Percentiles rank a stretch among this genome's conserved stretches.
These are phyloP conservation scores for Glyptemys insculpta DNA, from an alignment of 2,797 vertebrate species.

Conservation along the genomic window DNA sequence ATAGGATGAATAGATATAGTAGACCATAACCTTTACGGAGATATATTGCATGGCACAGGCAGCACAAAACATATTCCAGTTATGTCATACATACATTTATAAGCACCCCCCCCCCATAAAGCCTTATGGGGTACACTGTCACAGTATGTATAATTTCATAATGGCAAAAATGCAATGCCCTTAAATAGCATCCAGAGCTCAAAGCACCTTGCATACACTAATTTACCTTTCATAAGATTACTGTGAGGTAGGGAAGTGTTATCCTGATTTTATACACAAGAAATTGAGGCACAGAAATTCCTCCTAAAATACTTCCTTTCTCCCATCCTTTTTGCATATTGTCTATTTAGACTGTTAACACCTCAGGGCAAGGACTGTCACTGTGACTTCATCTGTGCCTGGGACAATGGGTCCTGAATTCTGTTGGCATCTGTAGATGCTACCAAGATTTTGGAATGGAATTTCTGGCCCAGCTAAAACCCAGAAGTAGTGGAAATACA, in stretches of 20 bases:
- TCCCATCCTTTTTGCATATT: background rate
- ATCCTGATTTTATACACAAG: background rate
- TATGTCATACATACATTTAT: too few species aligned
- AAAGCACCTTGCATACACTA: fast-evolving
- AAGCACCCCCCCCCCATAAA: too few species aligned
- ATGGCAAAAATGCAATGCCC: background rate
- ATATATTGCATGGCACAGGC: too few species aligned
- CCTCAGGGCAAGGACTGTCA: background rate
- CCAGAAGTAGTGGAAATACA: background rate
- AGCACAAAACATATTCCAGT: too few species aligned
- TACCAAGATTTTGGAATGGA: background rate
- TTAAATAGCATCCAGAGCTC: background rate
- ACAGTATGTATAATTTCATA: fast-evolving
- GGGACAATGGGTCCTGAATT: background rate
- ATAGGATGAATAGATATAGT: too few species aligned
- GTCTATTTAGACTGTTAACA: background rate
- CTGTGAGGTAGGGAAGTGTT: background rate
- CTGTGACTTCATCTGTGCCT: background rate
- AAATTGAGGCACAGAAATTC: background rate
- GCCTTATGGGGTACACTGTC: too few species aligned
- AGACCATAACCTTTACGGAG: too few species aligned
- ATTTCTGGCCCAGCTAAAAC: background rate
- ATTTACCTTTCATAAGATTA: background rate
- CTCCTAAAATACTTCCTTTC: background rate
- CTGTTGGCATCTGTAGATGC: background rate